A percentile compares a stretch with the other conserved stretches of the same genome.
phyloP scores from a whole-genome alignment of 2,888 invertebrate genomes.

The Neoscelio sp. region DNA sequence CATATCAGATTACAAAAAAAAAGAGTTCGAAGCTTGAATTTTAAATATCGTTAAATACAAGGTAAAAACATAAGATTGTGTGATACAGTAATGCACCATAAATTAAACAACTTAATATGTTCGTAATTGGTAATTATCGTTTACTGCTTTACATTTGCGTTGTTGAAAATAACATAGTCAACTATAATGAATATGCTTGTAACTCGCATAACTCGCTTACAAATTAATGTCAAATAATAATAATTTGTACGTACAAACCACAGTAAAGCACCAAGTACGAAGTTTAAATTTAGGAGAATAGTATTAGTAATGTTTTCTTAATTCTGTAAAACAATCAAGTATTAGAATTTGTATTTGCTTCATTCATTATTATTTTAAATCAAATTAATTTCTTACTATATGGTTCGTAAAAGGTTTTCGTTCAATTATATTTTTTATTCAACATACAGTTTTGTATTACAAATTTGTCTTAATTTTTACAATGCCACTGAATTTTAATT shows the following conservation, averaged over 20 bases:
- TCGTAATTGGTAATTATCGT: conserved; percentile 3
- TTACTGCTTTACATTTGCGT: conserved; percentile 8
- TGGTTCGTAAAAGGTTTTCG: too few species aligned
- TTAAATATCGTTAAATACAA: not conserved
- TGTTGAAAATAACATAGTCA: conserved; percentile 8
- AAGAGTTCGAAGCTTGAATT: not conserved
- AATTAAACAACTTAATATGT: conserved; percentile 1
- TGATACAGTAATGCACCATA: not conserved
- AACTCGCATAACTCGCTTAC: conserved; percentile 23
- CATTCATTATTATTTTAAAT: too few species aligned
- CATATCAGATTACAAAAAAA: conserved; percentile 6
- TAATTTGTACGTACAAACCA: conserved; percentile 20
- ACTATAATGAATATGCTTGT: not conserved
- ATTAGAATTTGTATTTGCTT: not conserved
- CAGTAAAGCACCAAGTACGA: conserved; percentile 27
- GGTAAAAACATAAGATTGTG: not conserved
- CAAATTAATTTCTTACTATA: too few species aligned
- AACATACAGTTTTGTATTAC: too few species aligned
- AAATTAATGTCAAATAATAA: conserved; percentile 38
- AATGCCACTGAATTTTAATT: conserved; percentile 5
- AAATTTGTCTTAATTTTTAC: too few species aligned
- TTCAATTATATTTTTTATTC: too few species aligned
- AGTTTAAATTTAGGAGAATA: conserved; percentile 19
- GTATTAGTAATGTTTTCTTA: conserved; percentile 24
- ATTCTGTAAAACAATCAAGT: too few species aligned